A percentile compares a stretch with the other conserved stretches of the same genome.
Conservation (phyloP, 1,140 invertebrate species). For the Gryon sp. region DNA sequence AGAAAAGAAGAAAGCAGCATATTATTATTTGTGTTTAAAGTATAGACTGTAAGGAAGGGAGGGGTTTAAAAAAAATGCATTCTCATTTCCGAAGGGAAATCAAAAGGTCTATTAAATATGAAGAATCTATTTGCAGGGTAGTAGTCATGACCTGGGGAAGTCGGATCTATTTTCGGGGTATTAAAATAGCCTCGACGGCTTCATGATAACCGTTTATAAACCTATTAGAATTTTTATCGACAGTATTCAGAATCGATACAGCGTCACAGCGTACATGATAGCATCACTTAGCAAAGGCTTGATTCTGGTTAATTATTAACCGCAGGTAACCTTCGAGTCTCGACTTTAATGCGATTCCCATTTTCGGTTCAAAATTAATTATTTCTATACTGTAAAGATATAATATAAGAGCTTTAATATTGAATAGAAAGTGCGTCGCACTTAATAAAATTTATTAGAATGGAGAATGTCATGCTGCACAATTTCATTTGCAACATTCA, state of each 20-base stretch:
- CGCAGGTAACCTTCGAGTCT: constrained; percentile 8
- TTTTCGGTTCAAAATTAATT: constrained; percentile 16
- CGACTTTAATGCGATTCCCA: constrained; percentile 2
- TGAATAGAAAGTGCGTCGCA: neutral
- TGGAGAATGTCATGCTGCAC: no score
- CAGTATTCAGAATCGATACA: constrained; percentile 12
- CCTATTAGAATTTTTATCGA: constrained; percentile 40
- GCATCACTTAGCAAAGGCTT: neutral
- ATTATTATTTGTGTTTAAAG: no score
- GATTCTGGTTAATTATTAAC: constrained; percentile 26
- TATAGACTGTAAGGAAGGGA: no score
- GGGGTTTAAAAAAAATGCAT: no score
- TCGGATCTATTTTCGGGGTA: constrained; percentile 9
- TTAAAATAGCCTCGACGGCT: constrained; percentile 17
- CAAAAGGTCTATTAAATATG: constrained; percentile 15
- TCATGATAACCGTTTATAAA: constrained; percentile 32
- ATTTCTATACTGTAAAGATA: constrained; percentile 1
- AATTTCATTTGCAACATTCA: no score
- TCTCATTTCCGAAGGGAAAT: constrained; percentile 8
- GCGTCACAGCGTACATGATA: constrained; percentile 1
- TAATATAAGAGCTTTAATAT: constrained; percentile 1
- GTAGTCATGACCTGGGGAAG: neutral
- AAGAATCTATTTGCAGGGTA: constrained; percentile 27
- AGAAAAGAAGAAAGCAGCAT: no score
- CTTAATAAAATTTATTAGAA: neutral